Conservation (phyloP, 2,113 vertebrate genomes). For the Rousettus leschenaultii region DNA sequence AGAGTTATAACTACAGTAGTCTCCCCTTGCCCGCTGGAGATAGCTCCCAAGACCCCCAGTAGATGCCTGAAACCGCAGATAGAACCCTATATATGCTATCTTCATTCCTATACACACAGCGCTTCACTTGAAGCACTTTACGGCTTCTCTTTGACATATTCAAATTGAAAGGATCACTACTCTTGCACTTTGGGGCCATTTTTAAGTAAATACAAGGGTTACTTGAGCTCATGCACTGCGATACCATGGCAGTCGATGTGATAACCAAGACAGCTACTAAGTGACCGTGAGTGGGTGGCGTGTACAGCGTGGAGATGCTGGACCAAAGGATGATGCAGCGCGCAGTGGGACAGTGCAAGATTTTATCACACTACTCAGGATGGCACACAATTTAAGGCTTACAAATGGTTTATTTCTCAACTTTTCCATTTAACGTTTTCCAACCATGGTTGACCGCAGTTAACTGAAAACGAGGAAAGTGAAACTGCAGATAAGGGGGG, state of each 20-base stretch:
- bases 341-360: background rate
- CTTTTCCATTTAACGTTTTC: background rate
- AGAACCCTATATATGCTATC: background rate
- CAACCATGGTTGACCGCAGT: background rate
- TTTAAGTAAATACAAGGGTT: background rate
- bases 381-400: background rate
- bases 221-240: background rate
- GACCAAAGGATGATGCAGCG: background rate
- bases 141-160: background rate
- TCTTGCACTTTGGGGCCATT: background rate
- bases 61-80: background rate
- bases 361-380: background rate
- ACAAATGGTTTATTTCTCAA: background rate
- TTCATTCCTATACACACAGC: background rate
- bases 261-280: background rate
- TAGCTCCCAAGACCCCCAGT: too few relatives aligned
- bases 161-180: background rate
- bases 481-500: background rate
- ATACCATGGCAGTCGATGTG: background rate
- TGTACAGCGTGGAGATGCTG: background rate
- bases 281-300: background rate
- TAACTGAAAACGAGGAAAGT: background rate
- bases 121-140: background rate
- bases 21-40: background rate
- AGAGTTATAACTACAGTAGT: slow-evolving; percentile 81